Evolutionary conservation across 1,140 invertebrate genomes (phyloP), one percentile per base, ranked within the genome.

Genomic region (Rhopalosiphum padi): DNA sequence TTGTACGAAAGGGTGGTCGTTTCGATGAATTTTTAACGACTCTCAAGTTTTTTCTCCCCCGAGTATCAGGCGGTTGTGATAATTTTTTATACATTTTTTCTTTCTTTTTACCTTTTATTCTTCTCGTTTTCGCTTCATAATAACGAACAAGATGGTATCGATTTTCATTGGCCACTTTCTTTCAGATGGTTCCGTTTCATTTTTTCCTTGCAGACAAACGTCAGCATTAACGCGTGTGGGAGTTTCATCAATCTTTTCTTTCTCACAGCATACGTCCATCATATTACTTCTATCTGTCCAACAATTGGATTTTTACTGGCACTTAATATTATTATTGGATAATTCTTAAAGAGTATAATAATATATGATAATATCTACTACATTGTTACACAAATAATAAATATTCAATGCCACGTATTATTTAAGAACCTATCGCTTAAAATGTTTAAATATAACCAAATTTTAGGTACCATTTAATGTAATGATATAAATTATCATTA

Each of bases 211-310:
- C 11, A 92, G 68, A 77, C 60, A 82, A 91, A 91, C 43, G 43
- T 91, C 55, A 91, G 37, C 41, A 82, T 77, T 68, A 35, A 48
- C 37, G 41, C 41, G 30, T 91, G 46, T 23, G 41, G n/a, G 43
- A 51, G 82, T 55, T 93, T 86, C 82, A 93, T 93, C 91, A 93
- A 93, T 93, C 48, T 93, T 93, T 86, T 93, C 35, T n/a, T 82
- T 46, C 30, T 51, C 46, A 2, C 7, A 53, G 7, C 90, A 21
- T 51, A 92, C 77, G 60, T n/a, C 25, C 41, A 92, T 41, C n/a
- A 21, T n/a, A 37, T 48, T 68, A 60, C 21, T 30, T 90, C 11
- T n/a, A 41, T 60, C 25, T 43, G 37, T 30, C 53, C 9, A 22
- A 43, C 53, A 90, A 55, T 41, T 89, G 48, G 35, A 60, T 90